Conservation (phyloP, 2,113 vertebrate genomes). For the Condylura cristata region DNA sequence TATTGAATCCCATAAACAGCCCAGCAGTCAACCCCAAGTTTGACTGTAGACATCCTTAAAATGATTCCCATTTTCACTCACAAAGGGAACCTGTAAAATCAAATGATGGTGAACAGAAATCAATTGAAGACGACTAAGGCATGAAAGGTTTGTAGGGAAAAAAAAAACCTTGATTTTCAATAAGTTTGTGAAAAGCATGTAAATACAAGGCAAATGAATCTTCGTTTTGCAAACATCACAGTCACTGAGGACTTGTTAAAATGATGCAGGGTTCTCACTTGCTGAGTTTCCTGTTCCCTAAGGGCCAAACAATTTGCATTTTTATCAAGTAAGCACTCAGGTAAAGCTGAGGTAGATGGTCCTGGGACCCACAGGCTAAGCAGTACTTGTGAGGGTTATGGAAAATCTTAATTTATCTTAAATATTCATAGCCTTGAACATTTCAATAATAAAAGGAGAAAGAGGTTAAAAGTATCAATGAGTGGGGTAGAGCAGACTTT, state of each 20-base stretch:
- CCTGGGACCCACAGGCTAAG: background rate
- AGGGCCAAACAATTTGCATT: background rate
- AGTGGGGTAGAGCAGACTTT: background rate
- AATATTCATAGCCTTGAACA: background rate
- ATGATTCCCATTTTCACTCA: too few species aligned
- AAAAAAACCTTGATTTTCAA: conserved; percentile 6
- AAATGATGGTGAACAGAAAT: conserved; percentile 16
- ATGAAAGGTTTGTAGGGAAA: background rate
- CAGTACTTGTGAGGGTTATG: background rate
- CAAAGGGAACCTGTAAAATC: background rate
- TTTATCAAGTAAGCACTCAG: background rate
- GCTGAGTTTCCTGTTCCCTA: background rate
- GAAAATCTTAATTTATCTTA: background rate
- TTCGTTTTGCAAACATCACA: background rate
- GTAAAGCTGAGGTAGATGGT: background rate
- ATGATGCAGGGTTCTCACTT: background rate
- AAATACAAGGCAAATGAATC: background rate
- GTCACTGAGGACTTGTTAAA: background rate
- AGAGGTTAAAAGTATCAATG: background rate
- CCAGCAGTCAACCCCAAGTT: too few species aligned
- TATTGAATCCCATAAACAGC: too few species aligned
- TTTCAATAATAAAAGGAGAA: conserved; percentile 39
- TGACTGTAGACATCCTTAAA: too few species aligned
- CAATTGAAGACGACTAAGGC: background rate
- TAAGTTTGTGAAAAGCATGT: background rate